Base-by-base conservation (phyloP, 1,140 invertebrate species). In the Drosophila sturtevanti region DNA sequence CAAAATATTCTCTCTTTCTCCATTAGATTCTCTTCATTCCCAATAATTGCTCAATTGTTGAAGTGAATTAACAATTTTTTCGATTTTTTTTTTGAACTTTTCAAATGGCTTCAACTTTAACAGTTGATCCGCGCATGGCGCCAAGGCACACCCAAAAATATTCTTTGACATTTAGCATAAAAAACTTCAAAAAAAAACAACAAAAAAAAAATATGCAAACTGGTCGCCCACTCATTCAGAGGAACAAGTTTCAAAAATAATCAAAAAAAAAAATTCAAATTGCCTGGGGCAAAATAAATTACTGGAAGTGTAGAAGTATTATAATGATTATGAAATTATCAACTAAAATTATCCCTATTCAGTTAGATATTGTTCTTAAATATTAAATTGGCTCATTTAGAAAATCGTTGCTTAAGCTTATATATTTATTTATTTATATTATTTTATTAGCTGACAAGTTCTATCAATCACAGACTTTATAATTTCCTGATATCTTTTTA, bases 21-120 rank as follows among this genome's bases (percentile, higher is more conserved):
- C 27, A 31, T 31, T 6, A 31, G 2, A 31, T 18, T 44, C 16
- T 48, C 16, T 11, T 18, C 7, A 48, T 21, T 48, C 35, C 41
- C 71, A 73, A 69, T 73, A 77, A 77, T 74, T 77, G 75, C 75
- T 77, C 62, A 77, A 77, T 77, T 70, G 71, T 62, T 51, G 18
- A 74, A 71, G 64, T 74, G 70, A 78, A 78, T 71, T 70, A 78
- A 78, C 48, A 48, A 1, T 31, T 31, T 31, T 6, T 6, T 6
- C 27, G 27, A n/a, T n/a, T 56, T 54, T 24, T 37, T 63, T 34
- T 60, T 63, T 73, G 65, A 77, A 73, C 74, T 73, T 73, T 73
- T 68, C 12, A 14, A 44, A 18, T 44, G 12, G 11, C 18, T 48
- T 48, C 16, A 48, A 48, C 16, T 48, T 48, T 16, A 18, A 48